phyloP scores from a whole-genome alignment of 2,113 vertebrate genomes.

The Pseudopodoces humilis region DNA sequence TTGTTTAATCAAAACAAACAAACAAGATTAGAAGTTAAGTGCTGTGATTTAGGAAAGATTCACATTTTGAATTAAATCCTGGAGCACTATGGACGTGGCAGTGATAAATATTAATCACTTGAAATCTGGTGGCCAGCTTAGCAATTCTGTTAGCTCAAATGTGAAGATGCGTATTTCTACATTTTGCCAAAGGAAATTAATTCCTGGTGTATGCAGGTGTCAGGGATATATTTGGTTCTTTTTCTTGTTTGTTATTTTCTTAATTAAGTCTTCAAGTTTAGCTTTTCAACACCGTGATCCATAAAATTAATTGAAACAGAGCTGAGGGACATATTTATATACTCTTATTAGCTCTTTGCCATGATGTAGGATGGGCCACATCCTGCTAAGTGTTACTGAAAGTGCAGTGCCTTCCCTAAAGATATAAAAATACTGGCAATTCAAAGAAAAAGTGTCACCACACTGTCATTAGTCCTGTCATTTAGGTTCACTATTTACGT shows the following conservation, averaged over 20 bases:
- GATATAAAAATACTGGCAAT: not conserved
- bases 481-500: not conserved
- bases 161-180: not conserved
- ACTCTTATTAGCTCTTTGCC: slow-evolving; percentile 6
- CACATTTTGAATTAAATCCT: slow-evolving; percentile 66
- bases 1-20: slow-evolving; percentile 81
- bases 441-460: not conserved
- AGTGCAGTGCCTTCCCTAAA: not conserved
- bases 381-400: not conserved
- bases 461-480: not conserved
- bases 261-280: slow-evolving; percentile 60
- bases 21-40: slow-evolving; percentile 75
- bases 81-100: slow-evolving; percentile 25
- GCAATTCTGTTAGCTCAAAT: slow-evolving; percentile 28
- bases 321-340: slow-evolving; percentile 22
- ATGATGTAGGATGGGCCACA: not conserved
- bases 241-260: slow-evolving; percentile 46
- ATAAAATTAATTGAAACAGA: slow-evolving; percentile 55
- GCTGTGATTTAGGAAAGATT: slow-evolving; percentile 56
- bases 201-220: slow-evolving; percentile 20
- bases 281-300: slow-evolving; percentile 55
- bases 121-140: slow-evolving; percentile 60
- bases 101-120: slow-evolving; percentile 57
- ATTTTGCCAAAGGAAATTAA: slow-evolving; percentile 5
- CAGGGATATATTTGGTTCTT: slow-evolving; percentile 1